Evolutionary conservation across 1,140 invertebrate genomes (phyloP), one percentile per base, ranked within the genome.

Genomic region (Sipha flava): DNA sequence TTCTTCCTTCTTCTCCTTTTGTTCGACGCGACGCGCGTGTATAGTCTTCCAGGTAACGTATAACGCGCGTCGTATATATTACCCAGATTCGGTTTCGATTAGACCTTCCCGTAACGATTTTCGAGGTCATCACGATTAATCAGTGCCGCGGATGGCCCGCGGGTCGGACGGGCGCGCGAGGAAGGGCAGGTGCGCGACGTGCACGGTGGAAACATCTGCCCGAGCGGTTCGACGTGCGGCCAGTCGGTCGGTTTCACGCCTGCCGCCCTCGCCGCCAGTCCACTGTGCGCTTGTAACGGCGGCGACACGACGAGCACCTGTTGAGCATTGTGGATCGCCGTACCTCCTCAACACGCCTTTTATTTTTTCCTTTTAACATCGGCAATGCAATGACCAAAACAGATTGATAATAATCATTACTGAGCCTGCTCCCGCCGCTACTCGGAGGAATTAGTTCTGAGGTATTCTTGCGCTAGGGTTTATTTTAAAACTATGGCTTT

Each of bases 101-200:
- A 75, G 72, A 75, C 29, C 47, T 47, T 45, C 72, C 37, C 31
- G 23, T 59, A 77, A 54, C 52, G 49, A 77, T 77, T 77, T 77
- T 57, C 73, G 52, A 77, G 73, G 73, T 43, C 73, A 77, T 77
- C 73, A 43, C 34, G 34, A 77, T 77, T 77, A 77, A 77, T 77
- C 73, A 57, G 73, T 29, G 73, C 73, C 70, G 62, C 62, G 18
- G 34, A 57, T 54, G 47, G 70, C 70, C 47, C n/a, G 70, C 18
- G 49, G 72, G 47, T 54, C 72, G 49, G 72, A 21, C 21, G 5
- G 49, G 31, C 72, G 72, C 72, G 72, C n/a, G n/a, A n/a, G 26
- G 49, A 10, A 26, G 29, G 72, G 73, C 73, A 77, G 73, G 73
- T 77, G 70, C 29, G 12, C 73, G 37, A 23, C 52, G 34, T 47